Base-by-base conservation (phyloP, 2,888 invertebrate species). In the Amblyjoppa fuscipennis region DNA sequence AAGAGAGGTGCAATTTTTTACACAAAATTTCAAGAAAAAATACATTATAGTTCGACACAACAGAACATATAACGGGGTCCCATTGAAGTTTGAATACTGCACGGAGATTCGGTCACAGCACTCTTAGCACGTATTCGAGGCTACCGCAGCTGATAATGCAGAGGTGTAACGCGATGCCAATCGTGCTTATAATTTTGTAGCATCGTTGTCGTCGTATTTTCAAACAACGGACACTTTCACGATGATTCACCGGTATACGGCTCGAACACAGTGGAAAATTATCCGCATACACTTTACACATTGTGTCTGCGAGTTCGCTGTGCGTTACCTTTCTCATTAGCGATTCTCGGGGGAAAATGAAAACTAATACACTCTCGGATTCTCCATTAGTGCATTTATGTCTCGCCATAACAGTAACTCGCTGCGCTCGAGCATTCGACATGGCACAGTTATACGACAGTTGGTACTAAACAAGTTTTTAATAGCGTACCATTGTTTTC, bases 401-500 rank as follows among this genome's bases (percentile, higher is more conserved):
- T 7, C 74, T 16, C 64, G 64, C 13, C 59, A 66, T 45, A 81
- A 81, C 45, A 16, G 73, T 38, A 64, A 76, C 38, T 66, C 28
- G 34, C 49, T 4, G 71, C 66, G 49, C 28, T 59, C 41, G 74
- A 84, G 51, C 9, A 51, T 68, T 28, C 49, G 49, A 68, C 38
- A 53, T 38, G 13, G 51, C 20, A 31, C 59, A 59, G 28, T 59
- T 59, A 25, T 11, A 64, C 61, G 28, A 61, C n/a, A 64, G 13
- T 13, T 31, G 31, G 34, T 31, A 34, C 34, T 34, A 31, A 41
- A 38, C 74, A 53, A 79, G n/a, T 16, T 5, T 56, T 20, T 66
- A 76, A 79, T 74, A 49, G 69, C 79, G 74, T 41, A 56, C 28
- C 79, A 83, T 83, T 83, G 78, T 79, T 79, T 73, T 41, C 51